Evolutionary conservation across 2,113 vertebrate species (phyloP).

Genomic region (Miniopterus natalensis): DNA sequence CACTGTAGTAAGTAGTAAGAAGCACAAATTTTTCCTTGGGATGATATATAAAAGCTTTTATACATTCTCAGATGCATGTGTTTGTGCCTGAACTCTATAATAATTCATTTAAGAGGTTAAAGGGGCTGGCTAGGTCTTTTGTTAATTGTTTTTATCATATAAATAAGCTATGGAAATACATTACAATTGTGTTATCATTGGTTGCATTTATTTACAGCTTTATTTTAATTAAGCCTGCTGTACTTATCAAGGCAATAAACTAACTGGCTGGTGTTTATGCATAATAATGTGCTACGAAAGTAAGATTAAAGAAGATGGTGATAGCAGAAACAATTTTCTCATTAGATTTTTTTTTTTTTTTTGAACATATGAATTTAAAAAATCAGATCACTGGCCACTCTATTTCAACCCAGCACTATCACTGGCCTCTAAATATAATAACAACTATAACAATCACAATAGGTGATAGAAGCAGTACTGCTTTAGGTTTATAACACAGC

Average conservation of each 20-base stretch:
- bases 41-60: constrained; percentile 57
- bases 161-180: constrained; percentile 82
- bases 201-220: constrained; percentile 85
- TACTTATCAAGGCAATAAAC: constrained; percentile 84
- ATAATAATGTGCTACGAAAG: constrained; percentile 82
- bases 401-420: constrained; percentile 65
- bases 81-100: constrained; percentile 78
- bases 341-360: constrained; percentile 57
- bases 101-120: constrained; percentile 80
- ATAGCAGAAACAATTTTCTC: constrained; percentile 73
- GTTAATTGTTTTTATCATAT: constrained; percentile 83
- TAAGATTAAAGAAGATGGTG: constrained; percentile 73
- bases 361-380: constrained; percentile 59
- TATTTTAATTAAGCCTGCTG: constrained; percentile 87
- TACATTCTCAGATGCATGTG: constrained; percentile 58
- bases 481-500: constrained; percentile 63
- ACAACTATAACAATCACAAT: constrained; percentile 63
- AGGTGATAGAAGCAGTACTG: constrained; percentile 60
- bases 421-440: constrained; percentile 69
- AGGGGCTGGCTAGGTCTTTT: constrained; percentile 73
- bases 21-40: constrained; percentile 25
- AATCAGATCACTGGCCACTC: constrained; percentile 63
- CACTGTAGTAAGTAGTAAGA: neutral
- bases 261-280: constrained; percentile 78
- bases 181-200: constrained; percentile 81